Base-by-base conservation (phyloP, 2,797 vertebrate genomes). In the Galago senegalensis region DNA sequence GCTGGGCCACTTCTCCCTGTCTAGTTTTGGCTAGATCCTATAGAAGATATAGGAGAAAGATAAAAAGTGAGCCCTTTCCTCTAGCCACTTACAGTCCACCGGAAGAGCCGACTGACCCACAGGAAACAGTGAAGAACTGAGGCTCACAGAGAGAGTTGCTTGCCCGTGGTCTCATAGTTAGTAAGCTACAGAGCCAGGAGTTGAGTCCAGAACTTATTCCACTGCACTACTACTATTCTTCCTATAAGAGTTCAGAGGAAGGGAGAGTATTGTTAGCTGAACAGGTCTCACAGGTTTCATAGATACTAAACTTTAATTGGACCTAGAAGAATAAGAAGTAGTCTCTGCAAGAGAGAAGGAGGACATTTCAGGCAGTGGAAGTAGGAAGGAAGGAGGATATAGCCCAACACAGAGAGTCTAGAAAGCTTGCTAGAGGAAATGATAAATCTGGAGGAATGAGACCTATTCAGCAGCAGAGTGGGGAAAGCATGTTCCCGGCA, bases 231-330 rank as follows among this genome's bases (percentile, higher is more conserved):
- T 25, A 23, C 40, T 73, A 8, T 58, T 93, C 21, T 89, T 94
- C 23, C 73, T 89, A 3, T 61, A 76, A 89, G 63, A 95, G 88
- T 95, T 67, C 72, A 95, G 67, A 93, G 77, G 80, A 79, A 18
- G 61, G 25, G 56, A 2, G 37, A 87, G 67, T 83, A 76, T 46
- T 88, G 4, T 96, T 92, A 85, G 53, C 31, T 73, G 25, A 82
- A 63, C 25, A 70, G 81, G 6, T 85, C 37, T 89, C 49, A 89
- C 70, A 91, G 40, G 8, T 83, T 88, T 92, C 40, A 67, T 60
- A 80, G 43, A 56, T 76, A 31, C 7, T 89, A 84, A 86, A 65
- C 73, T 89, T 81, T 77, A 89, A 77, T 77, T 94, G 86, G 34
- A 91, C 25, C 69, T 84, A 37, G 31, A 88, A 77, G 8, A 79